phyloP scores from a whole-genome alignment of 2,113 vertebrate species.

The Sula dactylatra region DNA sequence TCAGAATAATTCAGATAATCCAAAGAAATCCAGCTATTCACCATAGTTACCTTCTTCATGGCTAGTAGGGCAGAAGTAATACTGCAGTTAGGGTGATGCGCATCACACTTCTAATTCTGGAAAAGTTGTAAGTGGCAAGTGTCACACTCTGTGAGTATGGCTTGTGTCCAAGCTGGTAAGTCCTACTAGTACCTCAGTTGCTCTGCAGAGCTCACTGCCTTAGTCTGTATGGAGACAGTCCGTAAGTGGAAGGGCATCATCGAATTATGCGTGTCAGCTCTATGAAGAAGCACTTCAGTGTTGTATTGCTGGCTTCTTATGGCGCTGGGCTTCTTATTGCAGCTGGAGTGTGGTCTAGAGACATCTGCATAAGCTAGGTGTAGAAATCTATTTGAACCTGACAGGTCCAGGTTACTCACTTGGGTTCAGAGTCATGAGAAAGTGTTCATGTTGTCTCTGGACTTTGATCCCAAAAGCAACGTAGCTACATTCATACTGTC shows the following conservation, averaged over 20 bases:
- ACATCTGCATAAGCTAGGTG: neutral
- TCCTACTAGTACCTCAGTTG: neutral
- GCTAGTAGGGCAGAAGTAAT: neutral
- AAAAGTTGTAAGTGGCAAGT: neutral
- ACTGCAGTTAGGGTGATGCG: neutral
- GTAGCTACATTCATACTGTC: neutral
- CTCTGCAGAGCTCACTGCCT: neutral
- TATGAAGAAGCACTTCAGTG: neutral
- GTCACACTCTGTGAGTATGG: fast-evolving
- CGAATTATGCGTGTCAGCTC: neutral
- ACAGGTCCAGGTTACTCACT: neutral
- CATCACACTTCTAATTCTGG: neutral
- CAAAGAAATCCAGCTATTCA: neutral
- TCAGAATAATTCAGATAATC: neutral
- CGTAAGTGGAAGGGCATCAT: neutral
- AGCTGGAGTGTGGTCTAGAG: neutral
- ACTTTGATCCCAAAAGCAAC: neutral
- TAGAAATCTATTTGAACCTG: neutral
- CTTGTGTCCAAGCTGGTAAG: neutral
- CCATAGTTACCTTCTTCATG: neutral
- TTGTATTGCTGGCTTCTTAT: neutral
- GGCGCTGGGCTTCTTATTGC: neutral
- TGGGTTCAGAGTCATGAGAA: neutral
- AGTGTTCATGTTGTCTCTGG: fast-evolving
- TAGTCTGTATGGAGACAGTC: neutral